These are phyloP conservation scores for Amiota minor DNA, from an alignment of 2,888 invertebrate genomes.

Conservation along the genomic window DNA sequence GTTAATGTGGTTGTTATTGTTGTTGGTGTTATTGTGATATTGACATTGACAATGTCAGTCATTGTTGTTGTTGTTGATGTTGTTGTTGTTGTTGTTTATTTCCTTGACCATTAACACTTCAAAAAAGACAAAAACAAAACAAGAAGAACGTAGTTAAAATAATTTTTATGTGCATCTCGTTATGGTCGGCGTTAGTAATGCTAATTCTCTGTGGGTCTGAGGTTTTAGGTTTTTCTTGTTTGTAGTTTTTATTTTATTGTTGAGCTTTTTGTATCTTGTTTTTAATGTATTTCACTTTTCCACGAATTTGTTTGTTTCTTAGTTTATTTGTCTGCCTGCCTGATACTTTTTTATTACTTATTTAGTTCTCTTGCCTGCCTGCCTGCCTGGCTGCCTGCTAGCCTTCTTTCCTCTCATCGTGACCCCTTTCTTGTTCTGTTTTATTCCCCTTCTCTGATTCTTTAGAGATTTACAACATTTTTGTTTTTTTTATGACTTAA, in stretches of 20 bases:
- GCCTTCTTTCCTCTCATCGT: no score
- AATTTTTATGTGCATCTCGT: not conserved
- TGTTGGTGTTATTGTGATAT: conserved; percentile 43
- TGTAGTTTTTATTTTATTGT: not conserved
- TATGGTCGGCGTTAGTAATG: not conserved
- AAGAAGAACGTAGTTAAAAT: not conserved
- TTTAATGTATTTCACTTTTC: no score
- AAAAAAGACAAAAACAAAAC: not conserved
- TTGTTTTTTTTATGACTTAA: no score
- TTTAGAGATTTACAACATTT: no score
- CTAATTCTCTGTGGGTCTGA: not conserved
- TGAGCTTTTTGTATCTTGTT: not conserved
- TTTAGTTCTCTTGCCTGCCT: no score
- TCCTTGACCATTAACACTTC: conserved; percentile 22
- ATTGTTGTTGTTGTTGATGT: conserved; percentile 6
- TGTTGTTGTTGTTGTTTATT: conserved; percentile 11
- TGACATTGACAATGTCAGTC: conserved; percentile 59
- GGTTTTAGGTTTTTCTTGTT: not conserved
- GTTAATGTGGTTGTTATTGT: conserved; percentile 1
- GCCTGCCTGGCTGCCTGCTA: no score
- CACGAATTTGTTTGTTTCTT: no score
- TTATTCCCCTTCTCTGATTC: no score
- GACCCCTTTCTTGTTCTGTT: no score
- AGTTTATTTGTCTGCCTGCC: no score
- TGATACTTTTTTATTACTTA: no score